Conservation (phyloP, 2,113 vertebrate species). For the Syngnathus scovelli region DNA sequence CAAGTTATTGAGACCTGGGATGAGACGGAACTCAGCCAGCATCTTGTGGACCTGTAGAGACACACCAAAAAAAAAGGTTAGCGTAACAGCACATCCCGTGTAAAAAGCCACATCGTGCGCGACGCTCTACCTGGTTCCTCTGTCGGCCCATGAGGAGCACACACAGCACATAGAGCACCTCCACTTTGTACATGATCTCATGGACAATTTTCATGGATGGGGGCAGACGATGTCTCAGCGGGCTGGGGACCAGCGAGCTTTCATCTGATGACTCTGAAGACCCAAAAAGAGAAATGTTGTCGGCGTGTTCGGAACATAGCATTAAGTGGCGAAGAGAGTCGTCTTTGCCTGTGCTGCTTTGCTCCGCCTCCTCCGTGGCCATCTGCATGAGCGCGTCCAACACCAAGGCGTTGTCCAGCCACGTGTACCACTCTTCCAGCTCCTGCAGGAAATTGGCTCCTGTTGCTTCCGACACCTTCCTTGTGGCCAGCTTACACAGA, state of each 20-base stretch:
- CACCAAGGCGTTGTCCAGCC: constrained; percentile 93
- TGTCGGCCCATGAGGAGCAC: constrained; percentile 96
- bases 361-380: constrained; percentile 90
- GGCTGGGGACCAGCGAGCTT: constrained; percentile 81
- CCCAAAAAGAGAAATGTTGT: background rate
- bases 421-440: constrained; percentile 96
- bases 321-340: background rate
- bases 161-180: constrained; percentile 94
- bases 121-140: constrained; percentile 84
- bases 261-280: constrained; percentile 88
- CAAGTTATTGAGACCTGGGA: constrained; percentile 95
- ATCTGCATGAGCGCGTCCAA: constrained; percentile 96
- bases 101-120: too few species aligned
- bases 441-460: constrained; percentile 92
- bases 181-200: constrained; percentile 99
- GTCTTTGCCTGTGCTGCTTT: constrained; percentile 85
- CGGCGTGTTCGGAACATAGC: too few species aligned
- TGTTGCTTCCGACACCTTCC: constrained; percentile 91
- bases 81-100: background rate
- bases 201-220: constrained; percentile 99
- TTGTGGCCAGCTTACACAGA: constrained; percentile 89
- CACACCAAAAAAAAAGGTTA: background rate
- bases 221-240: constrained; percentile 83
- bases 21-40: constrained; percentile 93
- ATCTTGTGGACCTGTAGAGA: constrained; percentile 88